Conservation (phyloP, 2,113 vertebrate species). For the Dinomys branickii region DNA sequence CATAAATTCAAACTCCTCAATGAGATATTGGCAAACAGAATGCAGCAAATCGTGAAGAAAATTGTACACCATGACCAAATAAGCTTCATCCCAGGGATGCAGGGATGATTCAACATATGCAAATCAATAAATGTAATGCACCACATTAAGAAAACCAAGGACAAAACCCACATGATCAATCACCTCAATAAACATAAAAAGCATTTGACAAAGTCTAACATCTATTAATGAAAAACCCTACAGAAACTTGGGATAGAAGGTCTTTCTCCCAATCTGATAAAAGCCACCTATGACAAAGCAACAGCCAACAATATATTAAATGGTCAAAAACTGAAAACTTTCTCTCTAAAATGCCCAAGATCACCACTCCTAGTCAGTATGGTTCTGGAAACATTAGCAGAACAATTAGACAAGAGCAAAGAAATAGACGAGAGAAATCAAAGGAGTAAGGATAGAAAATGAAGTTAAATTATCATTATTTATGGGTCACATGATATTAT, state of each 20-base stretch:
- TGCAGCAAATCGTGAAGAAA: background rate
- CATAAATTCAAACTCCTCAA: background rate
- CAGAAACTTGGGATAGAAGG: background rate
- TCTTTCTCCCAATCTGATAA: background rate
- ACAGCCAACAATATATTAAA: background rate
- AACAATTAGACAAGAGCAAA: background rate
- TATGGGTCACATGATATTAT: background rate
- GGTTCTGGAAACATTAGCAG: background rate
- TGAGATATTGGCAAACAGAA: background rate
- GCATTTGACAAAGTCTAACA: background rate
- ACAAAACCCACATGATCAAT: background rate
- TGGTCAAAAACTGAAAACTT: background rate
- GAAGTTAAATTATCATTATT: background rate
- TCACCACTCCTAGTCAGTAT: background rate
- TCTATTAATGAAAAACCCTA: background rate
- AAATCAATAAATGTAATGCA: background rate
- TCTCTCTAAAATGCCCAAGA: background rate
- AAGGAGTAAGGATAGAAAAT: background rate
- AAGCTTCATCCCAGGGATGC: background rate
- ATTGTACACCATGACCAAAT: background rate
- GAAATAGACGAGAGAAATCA: background rate
- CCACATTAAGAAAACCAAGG: background rate
- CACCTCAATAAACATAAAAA: background rate
- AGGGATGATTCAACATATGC: background rate
- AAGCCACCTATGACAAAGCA: background rate